phyloP scores from a whole-genome alignment of 1,140 invertebrate species.

The Penaeus vannamei region DNA sequence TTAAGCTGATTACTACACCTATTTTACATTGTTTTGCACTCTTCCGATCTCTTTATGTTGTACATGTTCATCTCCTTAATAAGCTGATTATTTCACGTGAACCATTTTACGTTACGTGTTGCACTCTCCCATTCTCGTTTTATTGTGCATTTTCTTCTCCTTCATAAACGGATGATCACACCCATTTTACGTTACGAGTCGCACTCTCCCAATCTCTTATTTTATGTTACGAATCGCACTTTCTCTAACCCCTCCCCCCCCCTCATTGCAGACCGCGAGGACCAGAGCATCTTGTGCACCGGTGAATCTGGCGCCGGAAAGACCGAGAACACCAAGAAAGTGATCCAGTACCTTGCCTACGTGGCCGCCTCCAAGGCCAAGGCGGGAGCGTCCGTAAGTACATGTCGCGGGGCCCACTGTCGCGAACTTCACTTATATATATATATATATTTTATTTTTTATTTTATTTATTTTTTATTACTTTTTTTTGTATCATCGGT shows the following conservation, averaged over 20 bases:
- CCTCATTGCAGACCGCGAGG: constrained; percentile 89
- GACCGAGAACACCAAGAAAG: constrained; percentile 99
- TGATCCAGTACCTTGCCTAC: constrained; percentile 99
- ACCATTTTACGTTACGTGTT: not conserved
- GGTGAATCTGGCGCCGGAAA: constrained; percentile 99
- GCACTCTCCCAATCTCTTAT: not conserved
- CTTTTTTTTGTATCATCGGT: not conserved
- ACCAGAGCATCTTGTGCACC: constrained; percentile 99
- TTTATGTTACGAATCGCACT: not conserved
- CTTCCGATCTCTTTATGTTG: too few relatives aligned
- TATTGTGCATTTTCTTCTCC: too few relatives aligned
- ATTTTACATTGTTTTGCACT: too few relatives aligned
- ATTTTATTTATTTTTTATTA: not conserved
- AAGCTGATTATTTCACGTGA: not conserved
- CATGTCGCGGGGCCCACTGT: not conserved
- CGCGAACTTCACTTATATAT: not conserved
- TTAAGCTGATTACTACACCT: too few relatives aligned
- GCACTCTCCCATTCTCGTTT: too few relatives aligned
- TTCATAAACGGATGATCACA: too few relatives aligned
- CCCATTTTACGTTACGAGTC: too few relatives aligned
- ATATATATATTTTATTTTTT: not conserved
- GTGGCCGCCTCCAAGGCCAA: constrained; percentile 97
- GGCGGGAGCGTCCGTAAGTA: constrained; percentile 68
- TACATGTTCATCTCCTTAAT: too few relatives aligned
- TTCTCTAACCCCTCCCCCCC: constrained; percentile 5